Percentiles rank a stretch among this genome's conserved stretches.
Conservation (phyloP, 2,888 invertebrate genomes). For the Scaptomyza parva region DNA sequence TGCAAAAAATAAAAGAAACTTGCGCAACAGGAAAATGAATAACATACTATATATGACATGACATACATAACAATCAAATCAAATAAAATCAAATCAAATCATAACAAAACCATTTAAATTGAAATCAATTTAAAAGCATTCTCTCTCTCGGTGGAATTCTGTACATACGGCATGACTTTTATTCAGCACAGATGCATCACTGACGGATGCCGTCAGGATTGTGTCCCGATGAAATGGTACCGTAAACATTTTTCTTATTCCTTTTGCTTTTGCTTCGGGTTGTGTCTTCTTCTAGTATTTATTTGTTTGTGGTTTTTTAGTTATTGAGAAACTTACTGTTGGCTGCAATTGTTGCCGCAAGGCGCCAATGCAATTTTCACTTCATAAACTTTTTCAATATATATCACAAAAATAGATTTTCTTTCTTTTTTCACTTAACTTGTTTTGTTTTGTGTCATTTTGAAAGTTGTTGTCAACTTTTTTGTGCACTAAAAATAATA, state of each 20-base stretch:
- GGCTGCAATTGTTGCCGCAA: slow-evolving; percentile 33
- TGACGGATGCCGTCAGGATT: slow-evolving; percentile 86
- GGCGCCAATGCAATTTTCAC: slow-evolving; percentile 11
- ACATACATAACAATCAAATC: slow-evolving; percentile 11
- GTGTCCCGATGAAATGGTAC: slow-evolving; percentile 85
- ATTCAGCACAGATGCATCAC: slow-evolving; percentile 88
- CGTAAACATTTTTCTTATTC: slow-evolving; percentile 82
- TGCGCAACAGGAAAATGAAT: slow-evolving; percentile 15
- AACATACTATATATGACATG: slow-evolving; percentile 8
- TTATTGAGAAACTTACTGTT: slow-evolving; percentile 58
- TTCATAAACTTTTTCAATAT: background rate
- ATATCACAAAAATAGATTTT: slow-evolving; percentile 32
- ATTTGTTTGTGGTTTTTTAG: slow-evolving; percentile 8
- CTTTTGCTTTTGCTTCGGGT: slow-evolving; percentile 7
- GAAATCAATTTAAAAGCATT: slow-evolving; percentile 57
- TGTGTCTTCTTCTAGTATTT: slow-evolving; percentile 2
- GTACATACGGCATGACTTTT: slow-evolving; percentile 87
- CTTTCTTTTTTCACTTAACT: slow-evolving; percentile 16
- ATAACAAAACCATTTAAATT: slow-evolving; percentile 46
- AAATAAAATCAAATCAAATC: slow-evolving; percentile 34
- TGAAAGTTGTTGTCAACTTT: background rate
- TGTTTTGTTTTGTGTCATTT: slow-evolving; percentile 26
- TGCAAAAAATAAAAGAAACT: slow-evolving; percentile 38
- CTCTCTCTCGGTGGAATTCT: slow-evolving; percentile 14
- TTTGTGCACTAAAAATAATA: slow-evolving; percentile 1